phyloP scores from a whole-genome alignment of 2,888 invertebrate genomes.

The Xanthia togata region DNA sequence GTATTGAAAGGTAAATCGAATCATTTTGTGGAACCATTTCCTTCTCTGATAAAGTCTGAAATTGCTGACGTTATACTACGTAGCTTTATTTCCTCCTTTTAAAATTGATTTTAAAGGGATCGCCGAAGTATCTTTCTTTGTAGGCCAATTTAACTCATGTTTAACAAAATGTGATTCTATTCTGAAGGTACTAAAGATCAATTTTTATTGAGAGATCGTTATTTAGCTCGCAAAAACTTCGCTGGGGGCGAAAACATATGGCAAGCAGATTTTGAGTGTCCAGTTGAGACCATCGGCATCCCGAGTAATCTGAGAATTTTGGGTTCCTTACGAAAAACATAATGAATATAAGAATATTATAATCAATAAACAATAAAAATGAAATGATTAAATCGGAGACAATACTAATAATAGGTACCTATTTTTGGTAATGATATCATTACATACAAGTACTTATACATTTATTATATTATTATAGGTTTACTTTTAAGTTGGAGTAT shows the following conservation, averaged over 20 bases:
- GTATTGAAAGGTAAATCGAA: constrained; percentile 13
- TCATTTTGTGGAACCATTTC: constrained; percentile 13
- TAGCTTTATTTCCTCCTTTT: constrained; percentile 20
- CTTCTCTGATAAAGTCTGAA: neutral
- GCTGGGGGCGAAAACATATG: constrained; percentile 72
- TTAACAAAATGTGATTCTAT: constrained; percentile 15
- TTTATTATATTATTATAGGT: too few species aligned
- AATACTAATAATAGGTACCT: neutral
- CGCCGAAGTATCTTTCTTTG: constrained; percentile 17
- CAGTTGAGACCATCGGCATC: constrained; percentile 30
- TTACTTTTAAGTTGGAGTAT: too few species aligned
- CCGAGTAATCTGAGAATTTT: constrained; percentile 30
- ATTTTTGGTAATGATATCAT: constrained; percentile 10
- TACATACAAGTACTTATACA: neutral
- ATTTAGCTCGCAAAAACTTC: constrained; percentile 68
- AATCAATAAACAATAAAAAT: neutral
- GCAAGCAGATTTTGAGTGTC: constrained; percentile 57
- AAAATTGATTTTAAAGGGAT: constrained; percentile 29
- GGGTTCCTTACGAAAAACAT: constrained; percentile 13
- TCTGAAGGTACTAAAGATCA: constrained; percentile 5
- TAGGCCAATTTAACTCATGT: neutral
- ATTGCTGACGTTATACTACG: neutral
- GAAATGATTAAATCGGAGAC: neutral
- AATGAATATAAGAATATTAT: neutral
- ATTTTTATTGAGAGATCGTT: constrained; percentile 26